Conservation (phyloP, 2,113 vertebrate species). For the Oostethus manadensis region DNA sequence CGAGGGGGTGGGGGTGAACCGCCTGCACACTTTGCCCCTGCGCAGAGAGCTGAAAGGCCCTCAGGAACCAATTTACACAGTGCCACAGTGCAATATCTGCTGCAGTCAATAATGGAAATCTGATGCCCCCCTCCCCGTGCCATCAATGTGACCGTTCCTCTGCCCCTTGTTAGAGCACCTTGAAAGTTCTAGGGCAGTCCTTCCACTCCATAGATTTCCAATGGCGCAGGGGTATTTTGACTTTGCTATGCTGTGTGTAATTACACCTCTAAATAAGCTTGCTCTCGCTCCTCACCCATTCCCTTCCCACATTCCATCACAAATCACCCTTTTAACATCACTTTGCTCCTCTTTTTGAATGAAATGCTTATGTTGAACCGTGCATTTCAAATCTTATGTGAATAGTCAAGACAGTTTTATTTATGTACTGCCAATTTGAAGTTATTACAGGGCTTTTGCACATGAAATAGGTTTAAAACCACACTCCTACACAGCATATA, state of each 20-base stretch:
- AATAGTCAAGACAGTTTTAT: no score
- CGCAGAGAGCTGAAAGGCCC: conserved; percentile 80
- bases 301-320: background rate
- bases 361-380: background rate
- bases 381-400: no score
- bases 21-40: conserved; percentile 79
- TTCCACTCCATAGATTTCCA: conserved; percentile 68
- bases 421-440: no score
- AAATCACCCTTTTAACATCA: background rate
- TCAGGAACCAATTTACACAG: conserved; percentile 98
- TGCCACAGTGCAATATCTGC: conserved; percentile 93
- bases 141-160: conserved; percentile 86
- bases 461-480: no score
- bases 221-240: conserved; percentile 61
- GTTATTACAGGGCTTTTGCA: no score
- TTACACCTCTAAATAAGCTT: conserved; percentile 46
- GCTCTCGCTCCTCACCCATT: background rate
- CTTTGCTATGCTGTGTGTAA: conserved; percentile 61
- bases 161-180: conserved; percentile 82
- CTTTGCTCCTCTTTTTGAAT: background rate
- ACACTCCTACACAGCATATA: no score
- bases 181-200: conserved; percentile 77
- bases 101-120: conserved; percentile 98
- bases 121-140: conserved; percentile 82
- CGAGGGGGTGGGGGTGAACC: conserved; percentile 76